A percentile compares a stretch with the other conserved stretches of the same genome.
Evolutionary conservation across 1,140 invertebrate species (phyloP).

Genomic region (Phortica variegata): DNA sequence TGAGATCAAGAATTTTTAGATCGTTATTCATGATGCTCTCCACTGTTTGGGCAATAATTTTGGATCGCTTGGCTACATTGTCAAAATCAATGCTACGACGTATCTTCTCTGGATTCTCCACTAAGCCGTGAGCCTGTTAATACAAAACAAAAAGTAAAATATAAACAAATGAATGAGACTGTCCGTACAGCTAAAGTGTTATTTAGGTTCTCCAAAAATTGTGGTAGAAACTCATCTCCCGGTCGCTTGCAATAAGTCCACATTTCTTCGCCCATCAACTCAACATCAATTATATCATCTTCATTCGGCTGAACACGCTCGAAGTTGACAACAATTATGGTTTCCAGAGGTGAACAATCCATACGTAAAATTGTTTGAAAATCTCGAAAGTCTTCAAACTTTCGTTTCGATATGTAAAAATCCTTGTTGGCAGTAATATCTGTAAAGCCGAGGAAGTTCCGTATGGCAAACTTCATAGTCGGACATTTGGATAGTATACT

Average conservation of each 20-base stretch:
- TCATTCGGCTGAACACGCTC: slow-evolving; percentile 18
- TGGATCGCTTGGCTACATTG: slow-evolving; percentile 37
- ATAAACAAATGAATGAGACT: too few species aligned
- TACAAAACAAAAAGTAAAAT: background rate
- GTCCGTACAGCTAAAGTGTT: slow-evolving; percentile 32
- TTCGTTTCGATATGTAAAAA: slow-evolving; percentile 39
- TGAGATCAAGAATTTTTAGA: slow-evolving; percentile 36
- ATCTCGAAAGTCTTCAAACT: slow-evolving; percentile 34
- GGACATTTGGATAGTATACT: slow-evolving; percentile 45
- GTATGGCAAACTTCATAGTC: slow-evolving; percentile 47
- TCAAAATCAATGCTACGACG: slow-evolving; percentile 43
- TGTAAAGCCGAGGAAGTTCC: slow-evolving; percentile 43
- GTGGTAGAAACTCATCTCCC: slow-evolving; percentile 27
- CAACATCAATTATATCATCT: slow-evolving; percentile 23
- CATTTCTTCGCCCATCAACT: slow-evolving; percentile 3
- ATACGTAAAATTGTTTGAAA: slow-evolving; percentile 34
- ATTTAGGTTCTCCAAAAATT: slow-evolving; percentile 32
- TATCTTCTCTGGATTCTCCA: slow-evolving; percentile 37
- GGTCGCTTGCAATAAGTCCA: slow-evolving; percentile 45
- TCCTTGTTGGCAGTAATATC: slow-evolving; percentile 44
- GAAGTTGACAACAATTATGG: slow-evolving; percentile 46
- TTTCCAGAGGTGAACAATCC: slow-evolving; percentile 39
- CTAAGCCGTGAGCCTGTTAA: slow-evolving; percentile 20
- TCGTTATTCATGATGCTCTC: slow-evolving; percentile 24
- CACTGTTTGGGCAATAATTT: slow-evolving; percentile 40